Evolutionary conservation across 1,140 invertebrate genomes (phyloP).

Genomic region (Calycopis cecrops): DNA sequence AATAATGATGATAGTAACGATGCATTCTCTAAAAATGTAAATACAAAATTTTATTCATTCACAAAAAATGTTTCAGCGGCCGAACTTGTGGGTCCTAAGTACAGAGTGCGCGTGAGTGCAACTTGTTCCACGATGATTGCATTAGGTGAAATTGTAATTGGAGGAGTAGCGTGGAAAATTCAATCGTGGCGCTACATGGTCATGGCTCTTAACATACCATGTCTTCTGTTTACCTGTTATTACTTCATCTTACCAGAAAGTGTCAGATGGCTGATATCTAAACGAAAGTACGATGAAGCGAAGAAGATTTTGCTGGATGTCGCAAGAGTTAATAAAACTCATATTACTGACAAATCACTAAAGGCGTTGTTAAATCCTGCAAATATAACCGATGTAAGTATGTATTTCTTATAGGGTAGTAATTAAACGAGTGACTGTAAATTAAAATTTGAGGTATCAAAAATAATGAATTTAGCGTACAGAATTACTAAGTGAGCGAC

Average conservation of each 20-base stretch:
- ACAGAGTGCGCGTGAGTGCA: constrained; percentile 82
- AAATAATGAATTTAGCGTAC: too few relatives aligned
- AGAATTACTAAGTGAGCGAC: too few relatives aligned
- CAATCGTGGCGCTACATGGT: constrained; percentile 82
- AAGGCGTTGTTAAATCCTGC: constrained; percentile 38
- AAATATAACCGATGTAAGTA: too few relatives aligned
- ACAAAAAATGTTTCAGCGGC: constrained; percentile 71
- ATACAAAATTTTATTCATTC: too few relatives aligned
- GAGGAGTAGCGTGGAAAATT: constrained; percentile 79
- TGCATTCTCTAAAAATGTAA: too few relatives aligned
- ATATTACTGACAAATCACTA: constrained; percentile 74
- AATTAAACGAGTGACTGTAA: too few relatives aligned
- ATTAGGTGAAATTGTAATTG: constrained; percentile 79
- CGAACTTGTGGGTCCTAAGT: constrained; percentile 70
- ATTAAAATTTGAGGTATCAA: too few relatives aligned
- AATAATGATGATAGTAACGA: too few relatives aligned
- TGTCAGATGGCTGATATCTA: constrained; percentile 83
- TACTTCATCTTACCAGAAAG: constrained; percentile 79
- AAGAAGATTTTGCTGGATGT: constrained; percentile 75
- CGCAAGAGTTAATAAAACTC: constrained; percentile 79
- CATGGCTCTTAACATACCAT: constrained; percentile 79
- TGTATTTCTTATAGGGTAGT: too few relatives aligned
- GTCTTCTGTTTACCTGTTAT: constrained; percentile 77
- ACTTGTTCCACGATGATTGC: constrained; percentile 81
- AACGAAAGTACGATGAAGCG: constrained; percentile 79